phyloP scores from a whole-genome alignment of 2,888 invertebrate genomes.

The Latrodectus elegans region DNA sequence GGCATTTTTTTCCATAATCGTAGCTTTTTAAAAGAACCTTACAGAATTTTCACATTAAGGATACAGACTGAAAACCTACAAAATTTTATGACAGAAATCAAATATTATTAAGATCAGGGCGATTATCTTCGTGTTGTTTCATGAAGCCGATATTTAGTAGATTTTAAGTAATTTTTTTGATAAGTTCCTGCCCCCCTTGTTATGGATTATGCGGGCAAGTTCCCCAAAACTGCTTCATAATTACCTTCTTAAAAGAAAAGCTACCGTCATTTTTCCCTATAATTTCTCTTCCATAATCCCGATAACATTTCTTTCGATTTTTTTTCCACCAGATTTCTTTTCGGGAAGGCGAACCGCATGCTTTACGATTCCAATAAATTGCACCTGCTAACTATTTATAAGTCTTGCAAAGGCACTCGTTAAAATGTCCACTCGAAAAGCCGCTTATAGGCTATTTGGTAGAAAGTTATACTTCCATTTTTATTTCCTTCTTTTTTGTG shows the following conservation, averaged over 20 bases:
- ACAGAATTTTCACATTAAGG: too few species aligned
- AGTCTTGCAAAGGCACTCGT: conserved; percentile 42
- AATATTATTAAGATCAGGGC: too few species aligned
- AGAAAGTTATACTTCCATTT: conserved; percentile 49
- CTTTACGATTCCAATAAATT: conserved; percentile 58
- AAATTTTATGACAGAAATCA: too few species aligned
- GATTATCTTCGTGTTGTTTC: background rate
- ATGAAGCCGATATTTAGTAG: background rate
- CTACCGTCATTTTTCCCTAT: conserved; percentile 28
- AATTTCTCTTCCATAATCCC: conserved; percentile 45
- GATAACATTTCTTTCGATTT: conserved; percentile 8
- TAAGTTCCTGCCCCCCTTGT: background rate
- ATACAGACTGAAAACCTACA: too few species aligned
- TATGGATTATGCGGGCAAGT: conserved; percentile 37
- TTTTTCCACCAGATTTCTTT: conserved; percentile 3
- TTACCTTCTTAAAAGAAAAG: conserved; percentile 54
- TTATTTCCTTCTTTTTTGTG: conserved; percentile 28
- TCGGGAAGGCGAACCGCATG: background rate
- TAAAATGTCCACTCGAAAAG: conserved; percentile 45
- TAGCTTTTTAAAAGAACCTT: too few species aligned
- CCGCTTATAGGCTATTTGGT: conserved; percentile 37
- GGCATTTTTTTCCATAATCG: too few species aligned
- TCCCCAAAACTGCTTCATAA: conserved; percentile 23
- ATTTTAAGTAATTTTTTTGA: background rate
- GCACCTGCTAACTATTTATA: conserved; percentile 63